Percentiles rank a stretch among this genome's conserved stretches.
These are phyloP conservation scores for Drosophila malerkotliana DNA, from an alignment of 1,140 invertebrate species.

Conservation along the genomic window DNA sequence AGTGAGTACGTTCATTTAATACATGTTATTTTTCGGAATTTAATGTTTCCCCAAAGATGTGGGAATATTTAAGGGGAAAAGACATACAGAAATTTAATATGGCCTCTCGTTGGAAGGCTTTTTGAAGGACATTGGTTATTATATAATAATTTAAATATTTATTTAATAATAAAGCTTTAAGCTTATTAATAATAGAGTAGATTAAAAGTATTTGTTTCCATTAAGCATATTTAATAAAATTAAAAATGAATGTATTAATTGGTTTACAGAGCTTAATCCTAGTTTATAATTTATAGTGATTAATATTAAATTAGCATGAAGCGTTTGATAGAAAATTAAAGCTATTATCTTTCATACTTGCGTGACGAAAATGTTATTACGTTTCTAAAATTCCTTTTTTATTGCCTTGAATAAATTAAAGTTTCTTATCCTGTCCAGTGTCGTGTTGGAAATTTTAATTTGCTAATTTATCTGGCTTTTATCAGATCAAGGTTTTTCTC, in stretches of 20 bases:
- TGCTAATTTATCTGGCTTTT: not conserved
- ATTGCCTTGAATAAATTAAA: slow-evolving; percentile 1
- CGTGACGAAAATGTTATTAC: not conserved
- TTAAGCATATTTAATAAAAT: no score
- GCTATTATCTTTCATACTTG: not conserved
- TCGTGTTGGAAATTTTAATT: not conserved
- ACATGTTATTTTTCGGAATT: not conserved
- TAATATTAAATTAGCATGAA: not conserved
- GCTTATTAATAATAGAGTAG: not conserved
- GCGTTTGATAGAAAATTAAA: not conserved
- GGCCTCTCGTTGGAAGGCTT: not conserved
- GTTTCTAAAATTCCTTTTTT: not conserved
- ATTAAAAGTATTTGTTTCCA: no score
- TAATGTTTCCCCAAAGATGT: not conserved
- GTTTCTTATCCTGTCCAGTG: not conserved
- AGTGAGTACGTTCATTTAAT: not conserved
- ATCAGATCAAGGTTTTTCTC: slow-evolving; percentile 1
- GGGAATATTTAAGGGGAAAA: not conserved
- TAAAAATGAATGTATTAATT: no score
- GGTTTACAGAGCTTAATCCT: no score
- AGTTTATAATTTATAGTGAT: not conserved
- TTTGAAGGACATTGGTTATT: not conserved
- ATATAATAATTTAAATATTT: not conserved
- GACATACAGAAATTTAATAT: not conserved
- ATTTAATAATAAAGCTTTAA: not conserved